Base-by-base conservation (phyloP, 2,888 invertebrate species). In the Xylocampa areola region DNA sequence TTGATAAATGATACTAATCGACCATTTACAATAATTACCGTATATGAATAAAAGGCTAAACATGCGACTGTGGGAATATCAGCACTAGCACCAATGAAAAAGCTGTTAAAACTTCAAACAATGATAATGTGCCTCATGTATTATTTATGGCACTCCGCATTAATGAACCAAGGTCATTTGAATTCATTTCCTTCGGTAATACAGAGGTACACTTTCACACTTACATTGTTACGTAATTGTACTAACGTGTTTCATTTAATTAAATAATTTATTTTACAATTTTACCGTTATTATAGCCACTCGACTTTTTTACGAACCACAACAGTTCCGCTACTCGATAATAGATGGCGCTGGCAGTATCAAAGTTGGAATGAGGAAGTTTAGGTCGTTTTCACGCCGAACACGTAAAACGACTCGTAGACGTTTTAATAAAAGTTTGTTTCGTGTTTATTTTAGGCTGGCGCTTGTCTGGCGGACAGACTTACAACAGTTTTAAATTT, bases 101-200 rank as follows among this genome's bases (percentile, higher is more conserved):
- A 84, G 81, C 80, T 73, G 83, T 82, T 82, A 76, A 81, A 82
- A 79, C 84, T 80, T 80, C 81, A 76, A 86, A 88, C 90, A 88
- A 87, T 88, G 87, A 88, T 90, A 86, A 88, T 86, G 81, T 76
- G 65, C 76, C 87, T 90, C 90, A 91, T 91, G 90, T 91, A 82
- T 92, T 85, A 92, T 92, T 86, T 87, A 91, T 89, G 73, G 68
- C 44, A 66, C 63, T 62, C 69, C 76, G 88, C 86, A 88, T 90
- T 91, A 91, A 92, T 91, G 89, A 90, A 85, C 85, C 92, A 92
- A 92, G 92, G 91, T 91, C 92, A 87, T 86, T 85, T 87, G 88
- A 88, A 90, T 90, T 85, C 84, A 88, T 91, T 90, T 88, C 80
- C 88, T 86, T 83, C 73, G 76, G 73, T 80, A 75, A 73, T 71